Evolutionary conservation across 2,888 invertebrate species (phyloP), one percentile per base, ranked within the genome.

Genomic region (Amiota minor): DNA sequence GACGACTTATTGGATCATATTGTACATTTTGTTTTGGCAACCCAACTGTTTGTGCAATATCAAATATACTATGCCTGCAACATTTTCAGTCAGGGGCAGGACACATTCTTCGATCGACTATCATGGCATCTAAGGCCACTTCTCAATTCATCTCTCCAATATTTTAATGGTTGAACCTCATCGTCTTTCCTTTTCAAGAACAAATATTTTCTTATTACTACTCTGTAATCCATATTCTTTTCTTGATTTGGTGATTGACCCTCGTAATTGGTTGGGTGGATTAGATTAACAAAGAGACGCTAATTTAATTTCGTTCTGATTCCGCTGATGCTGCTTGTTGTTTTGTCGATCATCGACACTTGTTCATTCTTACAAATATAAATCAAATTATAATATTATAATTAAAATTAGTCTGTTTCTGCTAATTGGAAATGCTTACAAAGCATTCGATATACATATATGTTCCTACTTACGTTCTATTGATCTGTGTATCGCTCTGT

Each of bases 381-480:
- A 76, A 84, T 81, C 75, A 74, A 77, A 83, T 83, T 74, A 72
- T 78, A 85, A 74, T 74, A 72, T 78, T 84, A 74, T 82, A 86
- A 82, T 85, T 82, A 81, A 77, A 85, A 84, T 83, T 83, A 35
- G 81, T 83, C 81, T 83, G 80, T 79, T 78, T 74, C 77, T 59
- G 86, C 86, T 86, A 83, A 83, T 83, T 81, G 82, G 78, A 77
- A 76, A 75, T 61, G 72, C 83, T 78, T 76, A 83, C 74, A 72
- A 69, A 70, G 10, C 47, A 18, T 47, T 64, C 3, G 9, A 14
- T 1, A 46, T 47, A 6, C 16, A 45, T 46, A 16, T 46, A 2
- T 46, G n/a, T 46, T 64, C 1, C 16, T 64, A 11, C n/a, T 12
- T 47, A 14, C 49, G 46, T 3, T 65, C 20, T 47, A 4, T n/a